Percentiles rank a stretch among this genome's conserved stretches.
Conservation (phyloP, 2,113 vertebrate species). For the Leucosticte australis region DNA sequence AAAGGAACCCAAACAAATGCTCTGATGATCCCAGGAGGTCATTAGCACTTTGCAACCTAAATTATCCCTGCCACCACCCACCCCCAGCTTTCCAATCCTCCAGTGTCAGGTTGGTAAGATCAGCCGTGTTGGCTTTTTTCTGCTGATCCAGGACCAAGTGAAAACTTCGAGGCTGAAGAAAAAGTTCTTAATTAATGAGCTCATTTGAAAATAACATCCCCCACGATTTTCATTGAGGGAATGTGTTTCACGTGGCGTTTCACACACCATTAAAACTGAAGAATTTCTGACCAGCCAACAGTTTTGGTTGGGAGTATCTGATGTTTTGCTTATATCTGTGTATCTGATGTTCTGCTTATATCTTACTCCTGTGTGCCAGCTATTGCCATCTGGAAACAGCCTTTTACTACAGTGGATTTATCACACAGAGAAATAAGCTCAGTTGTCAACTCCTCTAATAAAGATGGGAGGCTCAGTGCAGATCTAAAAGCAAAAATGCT, state of each 20-base stretch:
- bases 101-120: neutral
- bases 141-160: neutral
- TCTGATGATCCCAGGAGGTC: neutral
- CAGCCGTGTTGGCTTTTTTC: neutral
- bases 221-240: neutral
- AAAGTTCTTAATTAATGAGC: neutral
- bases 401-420: neutral
- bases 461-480: neutral
- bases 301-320: neutral
- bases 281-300: neutral
- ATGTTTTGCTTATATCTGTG: neutral
- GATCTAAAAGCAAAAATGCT: slow-evolving; percentile 1
- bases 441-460: slow-evolving; percentile 25
- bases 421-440: neutral
- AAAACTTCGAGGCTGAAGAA: neutral
- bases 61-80: neutral
- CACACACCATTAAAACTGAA: neutral
- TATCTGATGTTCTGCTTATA: neutral
- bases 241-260: accelerated
- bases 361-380: neutral
- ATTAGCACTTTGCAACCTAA: neutral
- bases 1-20: neutral
- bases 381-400: neutral
- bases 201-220: neutral
- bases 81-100: neutral